A percentile compares a stretch with the other conserved stretches of the same genome.
Evolutionary conservation across 2,113 vertebrate genomes (phyloP).

Genomic region (rabbit (Oryctolagus cuniculus)): mOryCun1.1 NC_091432.1:220867001-220867500

Average conservation of each 20-base stretch:
- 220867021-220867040: conserved; percentile 60
- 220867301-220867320: not conserved
- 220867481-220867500: not conserved
- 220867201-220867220: not conserved
- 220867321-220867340: not conserved
- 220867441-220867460: not conserved
- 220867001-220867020: conserved; percentile 16
- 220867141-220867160: not conserved
- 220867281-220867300: not conserved
- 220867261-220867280: not conserved
- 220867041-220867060: conserved; percentile 41
- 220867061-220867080: conserved; percentile 20
- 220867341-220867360: not conserved
- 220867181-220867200: not conserved
- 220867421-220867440: not conserved
- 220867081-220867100: not conserved
- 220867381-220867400: not conserved
- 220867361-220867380: not conserved
- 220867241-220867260: not conserved
- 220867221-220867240: not conserved
- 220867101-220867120: not conserved
- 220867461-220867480: not conserved
- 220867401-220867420: not conserved
- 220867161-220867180: not conserved
- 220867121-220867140: not conserved